phyloP scores from a whole-genome alignment of 2,888 invertebrate genomes.

The Glaucopsyche alexis region DNA sequence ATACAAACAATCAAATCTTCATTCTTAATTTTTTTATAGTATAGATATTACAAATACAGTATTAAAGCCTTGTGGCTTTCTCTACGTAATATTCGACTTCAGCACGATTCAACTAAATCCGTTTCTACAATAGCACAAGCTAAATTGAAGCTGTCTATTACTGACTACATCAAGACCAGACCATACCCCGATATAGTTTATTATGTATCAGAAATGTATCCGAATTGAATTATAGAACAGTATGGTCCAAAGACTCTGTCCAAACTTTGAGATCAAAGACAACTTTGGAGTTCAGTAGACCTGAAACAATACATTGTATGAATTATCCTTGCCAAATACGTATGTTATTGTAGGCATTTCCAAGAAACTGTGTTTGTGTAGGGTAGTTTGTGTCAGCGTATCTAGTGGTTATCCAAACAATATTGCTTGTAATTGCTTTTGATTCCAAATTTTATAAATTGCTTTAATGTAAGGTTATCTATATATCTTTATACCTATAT shows the following conservation, averaged over 20 bases:
- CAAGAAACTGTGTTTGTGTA: neutral
- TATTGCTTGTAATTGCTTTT: no score
- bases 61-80: no score
- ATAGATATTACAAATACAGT: no score
- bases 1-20: no score
- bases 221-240: conserved; percentile 16
- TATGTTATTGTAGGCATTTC: conserved; percentile 9
- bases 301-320: conserved; percentile 23
- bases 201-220: conserved; percentile 13
- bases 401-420: neutral
- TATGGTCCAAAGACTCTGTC: conserved; percentile 14
- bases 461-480: no score
- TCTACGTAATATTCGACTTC: neutral
- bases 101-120: neutral
- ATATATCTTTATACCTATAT: no score
- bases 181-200: neutral
- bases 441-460: no score
- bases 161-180: neutral
- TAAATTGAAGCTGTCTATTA: neutral
- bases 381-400: neutral
- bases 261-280: conserved; percentile 27
- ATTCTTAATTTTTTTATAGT: no score
- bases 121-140: neutral
- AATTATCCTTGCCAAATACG: conserved; percentile 14
- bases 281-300: conserved; percentile 20